Base-by-base conservation (phyloP, 2,113 vertebrate genomes). In the Mesembrinibis cayennensis region DNA sequence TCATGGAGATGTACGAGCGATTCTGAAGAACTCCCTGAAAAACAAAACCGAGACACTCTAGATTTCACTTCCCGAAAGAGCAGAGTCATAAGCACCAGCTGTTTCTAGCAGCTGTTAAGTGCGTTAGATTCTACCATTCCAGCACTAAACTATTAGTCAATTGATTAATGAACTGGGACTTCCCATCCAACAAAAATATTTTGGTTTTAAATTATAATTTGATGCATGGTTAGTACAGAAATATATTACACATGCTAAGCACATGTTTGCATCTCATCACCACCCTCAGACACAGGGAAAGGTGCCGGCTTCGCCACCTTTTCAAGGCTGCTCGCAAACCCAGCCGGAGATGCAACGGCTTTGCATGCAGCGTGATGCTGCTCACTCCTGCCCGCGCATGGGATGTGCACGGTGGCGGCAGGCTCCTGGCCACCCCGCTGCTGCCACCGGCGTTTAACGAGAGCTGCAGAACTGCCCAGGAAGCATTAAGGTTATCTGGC, bases 141-240 rank as follows among this genome's bases (percentile, higher is more conserved):
- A 67, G 82, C 67, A 58, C 67, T 72, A 45, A 89, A 78, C 85
- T 89, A 95, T 97, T 96, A 96, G 85, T 90, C 94, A 83, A 93
- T 93, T 95, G 95, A 97, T 97, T 96, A 95, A 97, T 90, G 93
- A 95, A 89, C 85, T 69, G 56, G 52, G 89, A 91, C 70, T 97
- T 78, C 89, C 71, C 84, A 91, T 93, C 92, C 94, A 96, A 95
- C 62, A 61, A 81, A 90, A 97, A 96, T 87, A 82, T 94, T 94
- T 96, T 69, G 67, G n/a, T 83, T 97, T 95, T 67, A 86, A 95
- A 95, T 90, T 95, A 82, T 83, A 84, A 94, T 92, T 94, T 79
- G 93, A 89, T 69, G 74, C 8, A 19, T 58, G 69, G 47, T 67
- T 97, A 93, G 59, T 26, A 32, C 42, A 84, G 92, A 93, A 95